phyloP scores from a whole-genome alignment of 2,113 vertebrate species.

The Marmota flaviventris region DNA sequence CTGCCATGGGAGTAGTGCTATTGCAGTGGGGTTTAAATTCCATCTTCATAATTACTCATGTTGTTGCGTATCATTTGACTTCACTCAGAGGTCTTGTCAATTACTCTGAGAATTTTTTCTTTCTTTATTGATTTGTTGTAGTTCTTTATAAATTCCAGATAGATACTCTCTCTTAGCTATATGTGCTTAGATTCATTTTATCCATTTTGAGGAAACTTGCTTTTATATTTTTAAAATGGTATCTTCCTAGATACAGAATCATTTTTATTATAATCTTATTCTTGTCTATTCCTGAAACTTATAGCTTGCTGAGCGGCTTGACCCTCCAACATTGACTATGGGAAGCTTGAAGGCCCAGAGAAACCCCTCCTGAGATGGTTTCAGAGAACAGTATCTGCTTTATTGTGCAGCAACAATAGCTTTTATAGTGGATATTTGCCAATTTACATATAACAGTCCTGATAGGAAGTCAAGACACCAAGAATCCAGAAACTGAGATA shows the following conservation, averaged over 20 bases:
- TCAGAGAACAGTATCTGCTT: no score
- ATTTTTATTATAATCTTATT: conserved; percentile 24
- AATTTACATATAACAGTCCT: no score
- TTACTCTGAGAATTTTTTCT: background rate
- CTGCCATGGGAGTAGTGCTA: background rate
- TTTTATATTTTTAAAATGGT: background rate
- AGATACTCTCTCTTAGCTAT: background rate
- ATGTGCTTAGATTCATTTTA: no score
- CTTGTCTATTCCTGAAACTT: background rate
- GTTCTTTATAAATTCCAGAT: background rate
- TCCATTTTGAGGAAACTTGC: background rate
- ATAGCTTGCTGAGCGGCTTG: background rate
- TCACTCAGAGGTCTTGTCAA: background rate
- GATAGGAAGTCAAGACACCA: no score
- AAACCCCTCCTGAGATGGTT: no score
- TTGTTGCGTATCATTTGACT: background rate
- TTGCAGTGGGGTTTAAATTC: background rate
- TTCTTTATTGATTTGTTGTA: background rate
- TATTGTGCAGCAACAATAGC: no score
- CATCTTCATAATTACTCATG: background rate
- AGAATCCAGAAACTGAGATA: no score
- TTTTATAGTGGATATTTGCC: no score
- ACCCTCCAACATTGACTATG: no score
- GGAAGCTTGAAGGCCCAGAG: no score
- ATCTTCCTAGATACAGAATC: background rate